phyloP scores from a whole-genome alignment of 2,888 invertebrate species.

The Shargacucullia verbasci region DNA sequence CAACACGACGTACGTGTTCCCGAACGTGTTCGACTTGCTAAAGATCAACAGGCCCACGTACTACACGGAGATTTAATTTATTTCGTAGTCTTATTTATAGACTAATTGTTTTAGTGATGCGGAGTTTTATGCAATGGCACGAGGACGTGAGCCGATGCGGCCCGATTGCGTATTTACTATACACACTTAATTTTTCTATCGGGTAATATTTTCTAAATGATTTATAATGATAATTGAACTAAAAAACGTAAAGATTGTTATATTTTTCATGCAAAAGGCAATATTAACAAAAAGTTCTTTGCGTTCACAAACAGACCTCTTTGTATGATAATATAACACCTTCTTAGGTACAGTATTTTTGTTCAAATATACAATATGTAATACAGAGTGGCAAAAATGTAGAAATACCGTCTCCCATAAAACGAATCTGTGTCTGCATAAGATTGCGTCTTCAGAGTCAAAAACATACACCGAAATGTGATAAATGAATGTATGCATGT shows the following conservation, averaged over 20 bases:
- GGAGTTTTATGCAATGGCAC: slow-evolving; percentile 13
- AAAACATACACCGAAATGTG: neutral
- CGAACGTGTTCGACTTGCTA: slow-evolving; percentile 93
- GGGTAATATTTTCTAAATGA: no score
- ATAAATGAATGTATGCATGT: slow-evolving; percentile 1
- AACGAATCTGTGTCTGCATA: neutral
- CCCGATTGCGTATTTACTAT: slow-evolving; percentile 5
- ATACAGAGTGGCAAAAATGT: no score
- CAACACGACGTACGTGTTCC: slow-evolving; percentile 93
- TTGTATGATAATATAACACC: no score
- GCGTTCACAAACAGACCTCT: no score
- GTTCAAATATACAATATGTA: no score
- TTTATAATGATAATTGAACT: no score
- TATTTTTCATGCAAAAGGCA: no score
- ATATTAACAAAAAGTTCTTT: no score
- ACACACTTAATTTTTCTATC: no score
- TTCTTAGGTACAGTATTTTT: neutral
- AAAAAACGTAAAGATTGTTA: no score
- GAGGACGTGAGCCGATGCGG: slow-evolving; percentile 1
- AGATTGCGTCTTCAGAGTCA: neutral
- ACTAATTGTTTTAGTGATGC: slow-evolving; percentile 3
- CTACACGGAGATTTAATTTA: slow-evolving; percentile 94
- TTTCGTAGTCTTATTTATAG: no score
- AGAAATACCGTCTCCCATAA: no score
- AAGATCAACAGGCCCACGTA: slow-evolving; percentile 95